Evolutionary conservation across 2,797 vertebrate genomes (phyloP), one percentile per base, ranked within the genome.

Genomic region (Gila robusta): DNA sequence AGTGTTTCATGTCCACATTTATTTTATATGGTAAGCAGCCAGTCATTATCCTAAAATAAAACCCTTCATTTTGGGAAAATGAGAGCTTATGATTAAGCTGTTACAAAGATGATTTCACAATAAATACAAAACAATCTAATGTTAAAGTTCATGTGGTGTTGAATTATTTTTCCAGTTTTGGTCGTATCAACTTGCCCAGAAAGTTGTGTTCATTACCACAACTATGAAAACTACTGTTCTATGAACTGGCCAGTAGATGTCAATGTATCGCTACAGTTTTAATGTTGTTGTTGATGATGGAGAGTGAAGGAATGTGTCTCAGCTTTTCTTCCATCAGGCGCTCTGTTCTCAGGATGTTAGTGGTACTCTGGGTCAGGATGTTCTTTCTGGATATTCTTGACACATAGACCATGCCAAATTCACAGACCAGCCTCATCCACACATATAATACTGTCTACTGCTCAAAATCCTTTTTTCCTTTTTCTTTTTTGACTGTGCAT

Each of bases 381-480:
- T 73, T 72, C 67, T 82, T 82, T 81, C 66, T 56, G 23, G n/a
- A 72, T 56, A 52, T 82, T 82, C 37, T 62, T 56, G 16, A 49
- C 54, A 49, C 10, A 12, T 26, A 73, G 54, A 62, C 26, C 52
- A 23, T 11, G 0, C 26, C 17, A 72, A 41, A 17, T 54, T 82
- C 5, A 41, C 23, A 2, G 49, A 71, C 21, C 21, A n/a, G 26
- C 79, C 32, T 80, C 19, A 23, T 70, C 26, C 73, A 59, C 3
- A 23, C 28, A 76, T 35, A 35, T 19, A 54, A 59, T n/a, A 39
- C 32, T n/a, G 12, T 16, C 21, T 39, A 37, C 21, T n/a, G 49
- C 32, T 78, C 19, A 56, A 32, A 1, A 23, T 56, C 10, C 10
- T 12, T 12, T 44, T 44, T 41, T 2, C 2, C 10, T 41, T 2